Evolutionary conservation across 2,888 invertebrate species (phyloP).

Genomic region (Drosophila anceps): DNA sequence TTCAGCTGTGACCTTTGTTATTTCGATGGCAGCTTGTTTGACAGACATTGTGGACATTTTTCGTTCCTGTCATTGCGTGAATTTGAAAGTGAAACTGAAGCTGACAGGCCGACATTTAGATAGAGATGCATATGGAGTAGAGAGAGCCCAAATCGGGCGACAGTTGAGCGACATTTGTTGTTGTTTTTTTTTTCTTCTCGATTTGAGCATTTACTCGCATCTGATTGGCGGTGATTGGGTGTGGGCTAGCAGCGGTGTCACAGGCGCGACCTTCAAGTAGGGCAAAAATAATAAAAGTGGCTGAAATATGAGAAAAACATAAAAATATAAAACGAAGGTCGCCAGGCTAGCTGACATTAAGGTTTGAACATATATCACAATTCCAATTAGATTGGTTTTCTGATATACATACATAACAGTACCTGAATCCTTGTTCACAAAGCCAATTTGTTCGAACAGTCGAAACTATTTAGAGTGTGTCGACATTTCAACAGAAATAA

Average conservation of each 20-base stretch:
- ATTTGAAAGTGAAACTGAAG: conserved; percentile 66
- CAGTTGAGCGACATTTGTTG: conserved; percentile 64
- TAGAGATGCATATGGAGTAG: conserved; percentile 54
- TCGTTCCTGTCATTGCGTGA: conserved; percentile 59
- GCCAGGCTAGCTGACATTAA: conserved; percentile 35
- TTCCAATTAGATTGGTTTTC: conserved; percentile 39
- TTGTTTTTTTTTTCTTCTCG: conserved; percentile 29
- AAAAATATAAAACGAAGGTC: conserved; percentile 23
- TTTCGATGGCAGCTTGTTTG: conserved; percentile 32
- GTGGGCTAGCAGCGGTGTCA: conserved; percentile 40
- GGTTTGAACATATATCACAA: conserved; percentile 42
- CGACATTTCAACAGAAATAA: neutral
- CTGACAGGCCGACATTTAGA: conserved; percentile 31
- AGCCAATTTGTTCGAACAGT: conserved; percentile 1
- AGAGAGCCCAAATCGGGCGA: conserved; percentile 35
- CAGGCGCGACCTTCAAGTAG: conserved; percentile 56
- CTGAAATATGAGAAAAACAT: conserved; percentile 44
- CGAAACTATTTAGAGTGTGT: neutral
- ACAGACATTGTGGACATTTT: conserved; percentile 61
- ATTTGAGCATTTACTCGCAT: conserved; percentile 51
- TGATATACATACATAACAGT: neutral
- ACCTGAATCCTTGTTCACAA: conserved; percentile 13
- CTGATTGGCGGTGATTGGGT: conserved; percentile 37
- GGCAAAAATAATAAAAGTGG: conserved; percentile 61
- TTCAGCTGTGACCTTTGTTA: conserved; percentile 69